Conservation (phyloP, 2,113 vertebrate species). For the Ophiodon elongatus region DNA sequence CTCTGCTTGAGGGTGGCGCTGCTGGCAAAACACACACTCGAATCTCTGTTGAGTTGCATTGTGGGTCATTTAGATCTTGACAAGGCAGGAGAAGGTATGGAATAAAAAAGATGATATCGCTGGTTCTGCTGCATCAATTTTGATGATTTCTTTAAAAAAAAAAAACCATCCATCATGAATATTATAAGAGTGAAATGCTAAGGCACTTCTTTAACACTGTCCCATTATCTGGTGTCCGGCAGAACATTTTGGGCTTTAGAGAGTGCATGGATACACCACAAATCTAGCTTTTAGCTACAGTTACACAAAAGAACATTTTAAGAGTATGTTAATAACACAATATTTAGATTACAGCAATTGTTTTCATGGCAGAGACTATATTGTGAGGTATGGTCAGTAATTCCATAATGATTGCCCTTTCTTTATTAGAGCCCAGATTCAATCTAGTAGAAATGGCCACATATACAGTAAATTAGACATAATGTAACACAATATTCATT, state of each 20-base stretch:
- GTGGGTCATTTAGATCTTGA: constrained; percentile 1
- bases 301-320: constrained; percentile 27
- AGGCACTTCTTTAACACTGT: background rate
- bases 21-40: background rate
- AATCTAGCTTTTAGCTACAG: constrained; percentile 42
- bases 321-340: constrained; percentile 8
- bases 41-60: background rate
- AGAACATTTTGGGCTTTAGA: constrained; percentile 33
- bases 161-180: too few relatives aligned
- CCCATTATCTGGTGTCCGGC: background rate
- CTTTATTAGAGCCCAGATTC: constrained; percentile 44
- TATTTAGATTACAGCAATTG: constrained; percentile 10
- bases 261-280: constrained; percentile 60
- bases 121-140: background rate
- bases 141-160: background rate
- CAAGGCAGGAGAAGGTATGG: background rate
- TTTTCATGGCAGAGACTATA: constrained; percentile 19
- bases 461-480: constrained; percentile 54
- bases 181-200: background rate
- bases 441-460: constrained; percentile 46
- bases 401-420: constrained; percentile 22
- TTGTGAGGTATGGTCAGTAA: constrained; percentile 28
- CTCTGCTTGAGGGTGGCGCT: background rate
- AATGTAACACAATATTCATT: constrained; percentile 62
- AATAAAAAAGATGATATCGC: background rate